Conservation (phyloP, 2,797 vertebrate species). For the Muscicapa comitata region DNA sequence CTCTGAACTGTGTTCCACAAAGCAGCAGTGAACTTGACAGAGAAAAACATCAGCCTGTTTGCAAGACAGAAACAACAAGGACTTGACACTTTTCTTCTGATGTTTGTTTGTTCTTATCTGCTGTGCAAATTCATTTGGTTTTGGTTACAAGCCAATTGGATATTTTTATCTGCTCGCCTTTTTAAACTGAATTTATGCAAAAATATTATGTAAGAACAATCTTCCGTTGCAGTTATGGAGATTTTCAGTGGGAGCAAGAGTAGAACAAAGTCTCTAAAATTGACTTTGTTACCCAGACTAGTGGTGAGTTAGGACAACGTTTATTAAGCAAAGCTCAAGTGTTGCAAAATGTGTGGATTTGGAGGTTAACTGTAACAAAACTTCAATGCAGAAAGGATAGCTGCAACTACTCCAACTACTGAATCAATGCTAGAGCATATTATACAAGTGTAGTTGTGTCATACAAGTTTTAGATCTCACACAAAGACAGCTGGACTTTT, state of each 20-base stretch:
- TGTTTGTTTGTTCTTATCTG: background rate
- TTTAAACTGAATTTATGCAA: background rate
- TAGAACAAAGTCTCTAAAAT: background rate
- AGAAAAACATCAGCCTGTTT: background rate
- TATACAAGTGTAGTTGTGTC: background rate
- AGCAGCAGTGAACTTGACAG: background rate
- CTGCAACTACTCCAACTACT: background rate
- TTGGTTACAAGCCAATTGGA: background rate
- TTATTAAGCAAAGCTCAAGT: background rate
- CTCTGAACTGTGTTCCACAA: background rate
- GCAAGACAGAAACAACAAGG: background rate
- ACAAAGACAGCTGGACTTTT: background rate
- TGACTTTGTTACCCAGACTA: background rate
- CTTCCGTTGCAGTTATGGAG: background rate
- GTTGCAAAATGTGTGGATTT: background rate
- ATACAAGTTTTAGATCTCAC: background rate
- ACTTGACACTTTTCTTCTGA: background rate
- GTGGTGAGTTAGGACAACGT: background rate
- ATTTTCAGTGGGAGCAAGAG: background rate
- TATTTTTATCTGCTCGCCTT: background rate
- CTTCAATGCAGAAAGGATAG: background rate
- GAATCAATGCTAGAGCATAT: background rate
- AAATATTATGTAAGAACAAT: background rate
- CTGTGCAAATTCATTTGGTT: background rate
- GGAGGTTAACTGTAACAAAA: background rate